Base-by-base conservation (phyloP, 2,113 vertebrate species). In the Amphilophus citrinellus region DNA sequence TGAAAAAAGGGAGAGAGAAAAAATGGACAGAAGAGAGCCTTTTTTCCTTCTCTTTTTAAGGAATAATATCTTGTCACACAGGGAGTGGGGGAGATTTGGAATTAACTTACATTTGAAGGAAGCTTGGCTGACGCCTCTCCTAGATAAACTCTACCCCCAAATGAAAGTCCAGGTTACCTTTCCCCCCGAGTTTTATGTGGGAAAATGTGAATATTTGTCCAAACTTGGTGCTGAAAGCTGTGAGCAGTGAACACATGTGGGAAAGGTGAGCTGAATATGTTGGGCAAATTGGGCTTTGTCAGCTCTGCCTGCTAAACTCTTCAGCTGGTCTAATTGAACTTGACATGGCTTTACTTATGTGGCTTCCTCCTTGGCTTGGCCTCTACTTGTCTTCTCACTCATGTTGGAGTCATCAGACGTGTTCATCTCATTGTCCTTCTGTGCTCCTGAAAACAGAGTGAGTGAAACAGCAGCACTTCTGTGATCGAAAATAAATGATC, bases 221-320 rank as follows among this genome's bases (percentile, higher is more conserved):
- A 86, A 93, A 93, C 57, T 37, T 62, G 85, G 93, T 50, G 90
- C 79, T 89, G 93, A 91, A 89, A 89, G 90, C 87, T 35, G 22
- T 37, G 83, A 90, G 77, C 6, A 14, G 84, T 22, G 57, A 88
- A 79, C 93, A 88, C 93, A 92, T 93, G 93, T 94, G 90, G 91
- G 89, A 91, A 92, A 94, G 92, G 93, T 93, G 90, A 84, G 84
- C 81, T 93, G 90, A 92, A 88, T 92, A 90, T 92, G 90, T 86
- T 53, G 75, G 84, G 91, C 93, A 94, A 94, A 93, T 95, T 94
- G 90, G 82, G 92, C 91, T 92, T 86, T 79, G 85, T 93, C 90
- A 91, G 86, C 85, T 77, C 65, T 11, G 91, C 76, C 90, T 79
- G 88, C 82, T 77, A 73, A 89, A 76, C 85, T 90, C 88, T 83